Conservation (phyloP, 2,888 invertebrate species). For the Drosophila eohydei region DNA sequence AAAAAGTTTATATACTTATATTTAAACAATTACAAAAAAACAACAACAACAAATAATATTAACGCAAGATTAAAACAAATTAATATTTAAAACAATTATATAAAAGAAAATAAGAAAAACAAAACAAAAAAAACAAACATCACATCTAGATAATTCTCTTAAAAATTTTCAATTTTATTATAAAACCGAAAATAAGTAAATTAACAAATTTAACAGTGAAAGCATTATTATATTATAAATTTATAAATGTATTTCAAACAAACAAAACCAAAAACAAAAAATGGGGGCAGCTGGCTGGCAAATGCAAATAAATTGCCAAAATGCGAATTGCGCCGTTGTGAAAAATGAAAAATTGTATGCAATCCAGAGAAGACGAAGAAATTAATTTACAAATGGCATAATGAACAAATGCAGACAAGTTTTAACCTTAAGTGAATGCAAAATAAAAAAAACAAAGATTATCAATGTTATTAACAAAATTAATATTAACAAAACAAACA, state of each 20-base stretch:
- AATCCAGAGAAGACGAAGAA: constrained; percentile 64
- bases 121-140: constrained; percentile 51
- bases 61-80: constrained; percentile 70
- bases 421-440: constrained; percentile 77
- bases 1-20: constrained; percentile 78
- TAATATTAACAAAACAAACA: constrained; percentile 79
- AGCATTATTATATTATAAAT: constrained; percentile 74
- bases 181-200: constrained; percentile 73
- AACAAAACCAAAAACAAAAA: not conserved
- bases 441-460: constrained; percentile 58
- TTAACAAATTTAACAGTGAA: constrained; percentile 75
- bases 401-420: constrained; percentile 63
- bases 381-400: constrained; percentile 69
- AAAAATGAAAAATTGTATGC: constrained; percentile 58
- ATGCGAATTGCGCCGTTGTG: constrained; percentile 53
- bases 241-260: constrained; percentile 63
- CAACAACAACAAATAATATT: constrained; percentile 63
- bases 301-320: constrained; percentile 31
- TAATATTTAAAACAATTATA: constrained; percentile 63
- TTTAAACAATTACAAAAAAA: constrained; percentile 49
- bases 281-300: constrained; percentile 53
- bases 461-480: constrained; percentile 84
- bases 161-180: constrained; percentile 82
- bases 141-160: constrained; percentile 82
- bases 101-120: constrained; percentile 35